phyloP scores from a whole-genome alignment of 1,140 invertebrate species.

The Zaprionus gabonicus region DNA sequence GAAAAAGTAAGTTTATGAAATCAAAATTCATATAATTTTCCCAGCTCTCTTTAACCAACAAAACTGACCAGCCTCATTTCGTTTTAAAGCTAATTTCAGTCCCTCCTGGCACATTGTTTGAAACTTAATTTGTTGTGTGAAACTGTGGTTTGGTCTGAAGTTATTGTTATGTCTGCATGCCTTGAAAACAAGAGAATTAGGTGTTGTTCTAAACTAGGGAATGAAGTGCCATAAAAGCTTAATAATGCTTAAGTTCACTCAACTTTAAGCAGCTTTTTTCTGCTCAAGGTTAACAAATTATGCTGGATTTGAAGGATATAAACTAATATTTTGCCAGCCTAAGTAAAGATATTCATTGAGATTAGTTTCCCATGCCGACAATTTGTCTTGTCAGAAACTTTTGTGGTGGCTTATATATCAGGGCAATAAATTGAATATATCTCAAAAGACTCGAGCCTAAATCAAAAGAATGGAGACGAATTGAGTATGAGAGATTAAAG shows the following conservation, averaged over 20 bases:
- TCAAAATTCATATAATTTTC: background rate
- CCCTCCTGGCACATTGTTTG: background rate
- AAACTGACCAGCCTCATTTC: background rate
- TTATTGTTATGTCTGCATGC: background rate
- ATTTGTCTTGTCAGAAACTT: slow-evolving; percentile 5
- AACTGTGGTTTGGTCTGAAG: background rate
- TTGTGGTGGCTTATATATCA: background rate
- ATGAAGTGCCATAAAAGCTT: background rate
- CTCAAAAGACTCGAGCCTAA: background rate
- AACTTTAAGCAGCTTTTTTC: background rate
- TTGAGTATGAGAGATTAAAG: background rate
- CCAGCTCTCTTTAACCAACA: background rate
- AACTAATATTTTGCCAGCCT: slow-evolving; percentile 3
- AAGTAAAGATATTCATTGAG: background rate
- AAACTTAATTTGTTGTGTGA: slow-evolving; percentile 4
- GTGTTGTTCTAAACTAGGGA: background rate
- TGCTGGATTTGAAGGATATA: slow-evolving; percentile 3
- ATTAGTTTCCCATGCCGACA: background rate
- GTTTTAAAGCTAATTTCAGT: background rate
- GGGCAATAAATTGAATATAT: slow-evolving; percentile 6
- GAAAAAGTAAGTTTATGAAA: background rate
- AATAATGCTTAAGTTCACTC: background rate
- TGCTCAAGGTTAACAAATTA: slow-evolving; percentile 2
- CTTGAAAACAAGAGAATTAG: background rate
- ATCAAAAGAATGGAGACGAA: background rate